phyloP scores from a whole-genome alignment of 2,113 vertebrate genomes.

The Equus przewalskii region DNA sequence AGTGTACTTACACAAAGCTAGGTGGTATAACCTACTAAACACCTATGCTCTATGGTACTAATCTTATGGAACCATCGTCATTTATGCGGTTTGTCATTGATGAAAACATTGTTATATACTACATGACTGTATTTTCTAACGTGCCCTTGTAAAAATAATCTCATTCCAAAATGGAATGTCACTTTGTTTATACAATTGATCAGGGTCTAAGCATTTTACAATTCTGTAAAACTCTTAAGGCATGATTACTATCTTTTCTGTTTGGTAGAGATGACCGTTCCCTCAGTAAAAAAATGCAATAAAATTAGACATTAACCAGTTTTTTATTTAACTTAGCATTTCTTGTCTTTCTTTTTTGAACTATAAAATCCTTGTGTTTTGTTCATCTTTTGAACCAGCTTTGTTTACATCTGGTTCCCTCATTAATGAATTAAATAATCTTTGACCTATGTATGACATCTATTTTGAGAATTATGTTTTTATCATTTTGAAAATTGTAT shows the following conservation, averaged over 20 bases:
- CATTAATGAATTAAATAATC: neutral
- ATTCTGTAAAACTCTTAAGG: neutral
- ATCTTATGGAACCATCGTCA: too few relatives aligned
- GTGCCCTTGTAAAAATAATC: neutral
- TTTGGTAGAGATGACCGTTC: neutral
- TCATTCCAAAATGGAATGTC: neutral
- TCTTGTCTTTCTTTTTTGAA: neutral
- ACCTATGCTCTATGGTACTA: too few relatives aligned
- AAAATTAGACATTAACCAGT: neutral
- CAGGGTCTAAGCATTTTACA: neutral
- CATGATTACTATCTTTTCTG: neutral
- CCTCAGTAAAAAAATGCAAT: neutral
- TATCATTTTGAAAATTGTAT: neutral
- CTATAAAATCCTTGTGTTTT: neutral
- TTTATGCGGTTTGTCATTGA: too few relatives aligned
- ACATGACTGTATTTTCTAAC: neutral
- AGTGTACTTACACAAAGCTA: too few relatives aligned
- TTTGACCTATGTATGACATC: neutral
- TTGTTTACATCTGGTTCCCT: neutral
- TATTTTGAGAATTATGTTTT: neutral
- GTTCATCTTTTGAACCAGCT: neutral
- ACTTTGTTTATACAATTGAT: neutral
- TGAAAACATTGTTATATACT: too few relatives aligned
- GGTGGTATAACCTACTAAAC: too few relatives aligned
- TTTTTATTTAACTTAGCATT: neutral